phyloP scores from a whole-genome alignment of 2,113 vertebrate species.

The Pollachius pollachius region DNA sequence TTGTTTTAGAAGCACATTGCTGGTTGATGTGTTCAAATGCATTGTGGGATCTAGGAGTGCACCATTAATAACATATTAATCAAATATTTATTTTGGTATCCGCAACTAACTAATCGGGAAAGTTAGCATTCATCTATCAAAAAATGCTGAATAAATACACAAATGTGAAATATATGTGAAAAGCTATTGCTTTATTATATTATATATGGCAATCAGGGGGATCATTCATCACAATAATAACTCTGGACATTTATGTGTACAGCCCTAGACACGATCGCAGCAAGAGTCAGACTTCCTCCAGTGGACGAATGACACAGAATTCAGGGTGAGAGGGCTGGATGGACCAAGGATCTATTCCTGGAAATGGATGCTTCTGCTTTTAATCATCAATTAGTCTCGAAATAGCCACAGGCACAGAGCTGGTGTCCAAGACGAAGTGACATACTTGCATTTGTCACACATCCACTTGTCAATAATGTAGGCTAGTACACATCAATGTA shows the following conservation, averaged over 20 bases:
- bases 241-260: too few species aligned
- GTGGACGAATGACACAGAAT: constrained; percentile 54
- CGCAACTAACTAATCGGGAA: not conserved
- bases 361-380: constrained; percentile 44
- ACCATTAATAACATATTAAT: too few species aligned
- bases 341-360: constrained; percentile 56
- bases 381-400: constrained; percentile 70
- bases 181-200: constrained; percentile 1
- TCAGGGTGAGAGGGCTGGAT: constrained; percentile 46
- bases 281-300: constrained; percentile 10
- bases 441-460: constrained; percentile 50
- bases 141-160: not conserved
- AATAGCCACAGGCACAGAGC: constrained; percentile 61
- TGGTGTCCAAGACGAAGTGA: constrained; percentile 58
- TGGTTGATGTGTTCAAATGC: too few species aligned
- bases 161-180: not conserved
- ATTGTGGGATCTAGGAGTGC: too few species aligned
- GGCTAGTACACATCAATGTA: too few species aligned
- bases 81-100: too few species aligned
- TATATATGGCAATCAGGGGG: not conserved
- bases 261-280: too few species aligned
- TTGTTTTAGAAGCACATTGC: too few species aligned
- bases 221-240: too few species aligned
- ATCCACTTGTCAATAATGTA: constrained; percentile 32
- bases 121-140: not conserved